Conservation (phyloP, 2,797 vertebrate species). For the Coccyzus lansbergi region DNA sequence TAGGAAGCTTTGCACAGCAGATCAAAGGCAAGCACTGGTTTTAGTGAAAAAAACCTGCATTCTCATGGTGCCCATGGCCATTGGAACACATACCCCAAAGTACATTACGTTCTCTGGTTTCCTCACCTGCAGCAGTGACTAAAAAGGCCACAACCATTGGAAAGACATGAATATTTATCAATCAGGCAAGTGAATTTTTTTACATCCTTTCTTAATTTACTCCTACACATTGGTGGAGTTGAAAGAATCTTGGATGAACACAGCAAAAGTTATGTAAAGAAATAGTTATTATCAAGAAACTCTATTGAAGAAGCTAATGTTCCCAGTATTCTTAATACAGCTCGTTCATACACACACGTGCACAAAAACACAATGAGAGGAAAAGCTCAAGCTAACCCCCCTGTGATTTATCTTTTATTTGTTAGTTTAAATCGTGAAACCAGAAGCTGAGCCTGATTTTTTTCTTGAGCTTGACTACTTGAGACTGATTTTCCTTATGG, state of each 20-base stretch:
- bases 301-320: neutral
- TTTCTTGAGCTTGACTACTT: neutral
- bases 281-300: neutral
- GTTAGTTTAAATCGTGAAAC: neutral
- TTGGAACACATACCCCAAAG: neutral
- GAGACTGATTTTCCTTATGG: neutral
- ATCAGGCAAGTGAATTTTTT: neutral
- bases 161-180: neutral
- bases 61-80: neutral
- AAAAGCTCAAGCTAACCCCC: neutral
- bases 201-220: neutral
- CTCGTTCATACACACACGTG: rapidly evolving
- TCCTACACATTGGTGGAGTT: neutral
- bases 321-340: neutral
- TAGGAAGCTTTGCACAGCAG: neutral
- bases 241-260: neutral
- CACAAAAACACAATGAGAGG: neutral
- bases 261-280: neutral
- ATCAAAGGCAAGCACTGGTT: neutral
- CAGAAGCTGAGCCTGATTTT: neutral
- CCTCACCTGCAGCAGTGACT: neutral
- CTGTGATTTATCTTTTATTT: neutral
- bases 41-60: neutral
- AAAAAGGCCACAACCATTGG: neutral
- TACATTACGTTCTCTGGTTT: neutral